Conservation (phyloP, 2,888 invertebrate genomes). For the Pammene fasciana region DNA sequence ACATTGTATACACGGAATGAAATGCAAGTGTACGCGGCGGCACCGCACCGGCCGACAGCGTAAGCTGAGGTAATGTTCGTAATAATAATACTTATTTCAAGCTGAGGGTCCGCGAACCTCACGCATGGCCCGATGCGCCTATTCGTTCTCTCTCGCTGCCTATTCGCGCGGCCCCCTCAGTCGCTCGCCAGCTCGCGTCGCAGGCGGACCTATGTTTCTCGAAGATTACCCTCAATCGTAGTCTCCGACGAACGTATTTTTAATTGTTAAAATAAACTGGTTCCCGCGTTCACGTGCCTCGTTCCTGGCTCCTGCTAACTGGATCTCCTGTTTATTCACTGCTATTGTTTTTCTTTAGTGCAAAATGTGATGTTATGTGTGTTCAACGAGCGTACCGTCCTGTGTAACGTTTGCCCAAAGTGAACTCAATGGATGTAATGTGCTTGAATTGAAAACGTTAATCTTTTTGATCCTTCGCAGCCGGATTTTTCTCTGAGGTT, state of each 20-base stretch:
- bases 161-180: constrained; percentile 66
- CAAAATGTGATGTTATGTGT: constrained; percentile 82
- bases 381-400: constrained; percentile 71
- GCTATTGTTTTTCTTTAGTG: constrained; percentile 72
- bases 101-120: constrained; percentile 47
- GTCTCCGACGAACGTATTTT: constrained; percentile 65
- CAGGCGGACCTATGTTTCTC: constrained; percentile 52
- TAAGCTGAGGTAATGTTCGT: constrained; percentile 52
- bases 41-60: constrained; percentile 39
- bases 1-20: constrained; percentile 43
- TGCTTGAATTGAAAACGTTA: constrained; percentile 74
- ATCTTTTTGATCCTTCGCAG: constrained; percentile 54
- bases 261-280: constrained; percentile 63
- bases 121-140: constrained; percentile 63
- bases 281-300: constrained; percentile 60
- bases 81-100: constrained; percentile 64
- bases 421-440: constrained; percentile 77
- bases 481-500: constrained; percentile 62
- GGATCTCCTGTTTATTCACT: constrained; percentile 62
- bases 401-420: constrained; percentile 75
- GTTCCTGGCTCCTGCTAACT: constrained; percentile 56
- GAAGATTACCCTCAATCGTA: constrained; percentile 58
- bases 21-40: constrained; percentile 43
- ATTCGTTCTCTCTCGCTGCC: constrained; percentile 69
- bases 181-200: constrained; percentile 67